phyloP scores from a whole-genome alignment of 1,140 invertebrate genomes.

The Antheraea mylitta region DNA sequence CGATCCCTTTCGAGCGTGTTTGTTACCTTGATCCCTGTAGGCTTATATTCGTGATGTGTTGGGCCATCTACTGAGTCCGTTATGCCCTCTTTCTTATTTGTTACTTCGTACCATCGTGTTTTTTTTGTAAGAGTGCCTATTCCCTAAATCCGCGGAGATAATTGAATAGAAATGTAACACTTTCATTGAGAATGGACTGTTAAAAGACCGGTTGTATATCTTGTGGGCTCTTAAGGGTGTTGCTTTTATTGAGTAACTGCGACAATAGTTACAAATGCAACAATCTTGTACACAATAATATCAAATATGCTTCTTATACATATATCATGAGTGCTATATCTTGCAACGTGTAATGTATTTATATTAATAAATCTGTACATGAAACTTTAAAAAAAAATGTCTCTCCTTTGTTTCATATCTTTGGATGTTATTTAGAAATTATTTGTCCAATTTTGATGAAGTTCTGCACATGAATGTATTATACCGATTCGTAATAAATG shows the following conservation, averaged over 20 bases:
- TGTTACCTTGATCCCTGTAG: conserved; percentile 30
- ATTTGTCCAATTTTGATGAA: too few relatives aligned
- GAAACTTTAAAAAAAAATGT: too few relatives aligned
- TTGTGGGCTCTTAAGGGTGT: background rate
- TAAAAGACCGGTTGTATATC: background rate
- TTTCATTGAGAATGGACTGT: conserved; percentile 16
- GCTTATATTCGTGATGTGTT: conserved; percentile 28
- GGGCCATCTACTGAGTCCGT: conserved; percentile 7
- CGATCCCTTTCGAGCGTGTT: conserved; percentile 19
- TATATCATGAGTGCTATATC: background rate
- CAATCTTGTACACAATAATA: background rate
- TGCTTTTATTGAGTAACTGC: background rate
- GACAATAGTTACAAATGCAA: background rate
- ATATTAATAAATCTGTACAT: too few relatives aligned
- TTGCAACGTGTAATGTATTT: background rate
- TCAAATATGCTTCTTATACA: background rate
- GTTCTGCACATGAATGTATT: too few relatives aligned
- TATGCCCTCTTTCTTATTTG: background rate
- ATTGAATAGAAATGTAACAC: conserved; percentile 43
- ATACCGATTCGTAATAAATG: too few relatives aligned
- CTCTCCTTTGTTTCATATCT: too few relatives aligned
- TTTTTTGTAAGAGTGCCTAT: conserved; percentile 26
- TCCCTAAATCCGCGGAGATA: conserved; percentile 44
- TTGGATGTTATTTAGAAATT: too few relatives aligned
- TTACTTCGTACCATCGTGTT: background rate